Base-by-base conservation (phyloP, 2,888 invertebrate genomes). In the Galeruca laticollis region DNA sequence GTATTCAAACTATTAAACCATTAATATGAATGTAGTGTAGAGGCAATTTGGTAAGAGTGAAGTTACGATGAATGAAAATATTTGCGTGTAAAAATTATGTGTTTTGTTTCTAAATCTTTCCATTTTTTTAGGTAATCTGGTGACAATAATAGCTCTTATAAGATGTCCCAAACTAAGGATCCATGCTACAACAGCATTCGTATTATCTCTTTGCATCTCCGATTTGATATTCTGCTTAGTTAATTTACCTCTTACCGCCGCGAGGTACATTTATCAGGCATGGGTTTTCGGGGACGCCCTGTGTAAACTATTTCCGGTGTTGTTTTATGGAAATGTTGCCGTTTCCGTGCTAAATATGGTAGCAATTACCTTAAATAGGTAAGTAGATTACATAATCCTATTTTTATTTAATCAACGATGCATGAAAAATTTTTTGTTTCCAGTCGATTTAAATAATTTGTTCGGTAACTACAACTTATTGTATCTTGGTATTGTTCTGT, bases 291-390 rank as follows among this genome's bases (percentile, higher is more conserved):
- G 95, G 0, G 90, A 90, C 20, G 88, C 89, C 1, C 87, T 95
- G 40, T 96, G 95, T 83, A 91, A 92, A 86, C 88, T 95, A 84
- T 96, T 95, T 86, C 95, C 95, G 0, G 92, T 96, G 76, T 90
- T 96, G 77, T 95, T 96, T 86, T 96, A 96, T 82, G 95, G 95
- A 70, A 96, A 96, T 83, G 95, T 95, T 62, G 95, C 95, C 0
- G 94, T 94, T 3, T 95, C 95, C 0, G 86, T 96, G 43, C 87
- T 95, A 73, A 95, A 94, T 80, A 95, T 96, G 94, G 95, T 95
- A 62, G 94, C 94, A 75, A 95, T 96, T 75, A 95, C 95, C 35
- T 86, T 96, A 70, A 96, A 95, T 86, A 92, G 95, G 94, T 68
- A 52, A 56, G 63, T 60, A 31, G 13, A 13, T 67, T 59, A 18